Percentiles rank a stretch among this genome's conserved stretches.
These are phyloP conservation scores for Andricus quercusramuli DNA, from an alignment of 2,888 invertebrate species.

Conservation along the genomic window DNA sequence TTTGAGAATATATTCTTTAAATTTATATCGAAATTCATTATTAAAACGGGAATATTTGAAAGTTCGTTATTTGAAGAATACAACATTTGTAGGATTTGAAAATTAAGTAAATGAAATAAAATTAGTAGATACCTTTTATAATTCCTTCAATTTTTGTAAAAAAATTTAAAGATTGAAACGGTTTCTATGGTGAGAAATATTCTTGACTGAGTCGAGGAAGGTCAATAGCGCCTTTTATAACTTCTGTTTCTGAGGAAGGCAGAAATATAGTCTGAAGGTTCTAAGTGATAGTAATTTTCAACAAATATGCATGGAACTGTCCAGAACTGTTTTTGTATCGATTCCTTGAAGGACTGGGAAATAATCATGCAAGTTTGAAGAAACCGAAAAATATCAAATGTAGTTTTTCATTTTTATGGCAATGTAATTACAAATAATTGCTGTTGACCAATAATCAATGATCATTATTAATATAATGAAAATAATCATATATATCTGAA, in stretches of 20 bases:
- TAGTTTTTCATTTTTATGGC: neutral
- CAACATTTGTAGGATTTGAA: no score
- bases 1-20: no score
- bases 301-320: neutral
- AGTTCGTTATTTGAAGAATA: no score
- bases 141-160: neutral
- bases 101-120: neutral
- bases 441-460: neutral
- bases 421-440: neutral
- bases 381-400: neutral
- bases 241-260: neutral
- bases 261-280: neutral
- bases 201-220: neutral
- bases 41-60: neutral
- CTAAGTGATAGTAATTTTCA: neutral
- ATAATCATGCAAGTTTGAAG: neutral
- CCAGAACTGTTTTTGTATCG: neutral
- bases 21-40: no score
- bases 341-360: neutral
- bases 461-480: neutral
- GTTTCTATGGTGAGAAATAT: neutral
- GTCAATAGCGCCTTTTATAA: neutral
- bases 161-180: neutral
- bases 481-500: neutral
- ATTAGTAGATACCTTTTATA: neutral